A percentile compares a stretch with the other conserved stretches of the same genome.
Conservation (phyloP, 2,888 invertebrate genomes). For the Ceraclea dissimilis region DNA sequence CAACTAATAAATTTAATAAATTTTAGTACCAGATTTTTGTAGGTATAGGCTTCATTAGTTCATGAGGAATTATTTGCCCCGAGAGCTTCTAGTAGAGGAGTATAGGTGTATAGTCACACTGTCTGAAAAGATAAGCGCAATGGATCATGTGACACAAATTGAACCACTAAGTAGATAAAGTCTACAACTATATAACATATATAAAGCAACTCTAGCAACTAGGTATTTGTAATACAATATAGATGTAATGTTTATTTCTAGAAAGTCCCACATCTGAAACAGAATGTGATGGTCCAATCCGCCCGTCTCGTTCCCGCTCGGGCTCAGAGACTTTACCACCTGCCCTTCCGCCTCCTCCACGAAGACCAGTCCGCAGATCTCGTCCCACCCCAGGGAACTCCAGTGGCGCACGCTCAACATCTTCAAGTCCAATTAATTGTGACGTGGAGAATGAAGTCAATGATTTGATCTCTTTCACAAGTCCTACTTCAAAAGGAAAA, state of each 20-base stretch:
- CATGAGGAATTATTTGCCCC: too few species aligned
- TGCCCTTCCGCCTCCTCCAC: conserved; percentile 29
- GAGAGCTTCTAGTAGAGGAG: too few species aligned
- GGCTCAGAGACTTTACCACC: conserved; percentile 41
- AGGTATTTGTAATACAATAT: too few species aligned
- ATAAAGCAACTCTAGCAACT: too few species aligned
- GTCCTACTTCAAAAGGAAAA: conserved; percentile 51
- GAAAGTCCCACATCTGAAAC: conserved; percentile 19
- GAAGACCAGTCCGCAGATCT: conserved; percentile 19
- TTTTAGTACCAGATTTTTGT: too few species aligned
- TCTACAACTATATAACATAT: too few species aligned
- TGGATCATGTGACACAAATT: too few species aligned
- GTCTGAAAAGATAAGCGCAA: too few species aligned
- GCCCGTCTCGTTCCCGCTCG: conserved; percentile 27
- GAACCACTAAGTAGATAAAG: too few species aligned
- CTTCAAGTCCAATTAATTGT: conserved; percentile 38
- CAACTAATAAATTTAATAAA: too few species aligned
- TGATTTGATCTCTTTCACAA: conserved; percentile 66
- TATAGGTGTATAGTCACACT: too few species aligned
- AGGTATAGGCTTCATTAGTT: too few species aligned
- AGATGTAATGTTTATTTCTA: conserved; percentile 1
- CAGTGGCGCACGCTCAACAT: conserved; percentile 35
- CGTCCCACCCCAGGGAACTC: not conserved
- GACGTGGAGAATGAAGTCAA: conserved; percentile 34
- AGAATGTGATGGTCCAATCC: conserved; percentile 21